Percentiles rank a stretch among this genome's conserved stretches.
Conservation (phyloP, 2,113 vertebrate genomes). For the Chaetura pelagica region DNA sequence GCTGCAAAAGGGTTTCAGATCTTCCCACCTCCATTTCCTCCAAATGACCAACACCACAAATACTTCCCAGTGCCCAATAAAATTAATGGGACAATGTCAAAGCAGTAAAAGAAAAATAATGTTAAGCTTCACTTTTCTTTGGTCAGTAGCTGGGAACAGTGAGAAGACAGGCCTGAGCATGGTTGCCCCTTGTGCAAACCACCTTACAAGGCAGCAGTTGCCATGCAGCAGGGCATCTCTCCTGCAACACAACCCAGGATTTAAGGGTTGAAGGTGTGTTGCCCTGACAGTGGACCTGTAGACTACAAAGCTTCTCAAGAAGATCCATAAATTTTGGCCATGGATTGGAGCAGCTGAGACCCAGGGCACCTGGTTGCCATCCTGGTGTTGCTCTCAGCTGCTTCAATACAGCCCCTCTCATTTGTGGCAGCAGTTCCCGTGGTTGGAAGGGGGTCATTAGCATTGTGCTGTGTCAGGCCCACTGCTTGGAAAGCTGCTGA, state of each 20-base stretch:
- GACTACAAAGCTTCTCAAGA: not conserved
- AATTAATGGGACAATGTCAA: not conserved
- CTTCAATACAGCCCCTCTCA: not conserved
- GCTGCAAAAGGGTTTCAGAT: not conserved
- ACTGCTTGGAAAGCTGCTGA: slow-evolving; percentile 42
- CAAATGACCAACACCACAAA: not conserved
- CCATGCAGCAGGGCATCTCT: not conserved
- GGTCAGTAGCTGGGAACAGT: not conserved
- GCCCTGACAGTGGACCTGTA: not conserved
- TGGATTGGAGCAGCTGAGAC: not conserved
- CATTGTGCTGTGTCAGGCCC: not conserved
- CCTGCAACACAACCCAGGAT: not conserved
- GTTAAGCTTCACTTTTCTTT: not conserved
- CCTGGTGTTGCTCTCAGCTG: not conserved
- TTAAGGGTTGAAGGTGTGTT: not conserved
- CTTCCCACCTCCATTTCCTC: not conserved
- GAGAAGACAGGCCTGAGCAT: not conserved
- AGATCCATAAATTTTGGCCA: not conserved
- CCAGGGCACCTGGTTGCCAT: not conserved
- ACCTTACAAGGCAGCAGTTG: not conserved
- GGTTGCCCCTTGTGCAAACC: not conserved
- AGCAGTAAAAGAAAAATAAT: not conserved
- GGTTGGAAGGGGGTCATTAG: not conserved
- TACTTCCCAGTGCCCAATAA: not conserved
- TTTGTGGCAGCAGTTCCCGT: not conserved